A percentile compares a stretch with the other conserved stretches of the same genome.
phyloP scores from a whole-genome alignment of 2,888 invertebrate genomes.

The Acheta domesticus region DNA sequence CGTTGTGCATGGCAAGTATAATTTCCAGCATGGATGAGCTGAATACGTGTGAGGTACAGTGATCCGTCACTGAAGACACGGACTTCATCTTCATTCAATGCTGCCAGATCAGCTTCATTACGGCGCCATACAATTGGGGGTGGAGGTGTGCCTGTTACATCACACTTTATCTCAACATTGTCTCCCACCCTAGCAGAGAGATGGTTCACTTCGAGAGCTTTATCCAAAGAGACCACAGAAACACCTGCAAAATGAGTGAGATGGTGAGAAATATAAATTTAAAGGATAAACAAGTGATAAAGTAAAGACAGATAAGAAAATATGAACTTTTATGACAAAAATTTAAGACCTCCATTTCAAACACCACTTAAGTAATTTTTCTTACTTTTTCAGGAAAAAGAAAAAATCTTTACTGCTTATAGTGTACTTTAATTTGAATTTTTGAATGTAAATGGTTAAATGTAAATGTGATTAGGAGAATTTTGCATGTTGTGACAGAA shows the following conservation, averaged over 20 bases:
- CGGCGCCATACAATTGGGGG: slow-evolving; percentile 70
- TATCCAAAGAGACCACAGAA: slow-evolving; percentile 67
- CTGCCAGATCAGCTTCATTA: slow-evolving; percentile 61
- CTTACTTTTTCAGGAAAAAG: too few species aligned
- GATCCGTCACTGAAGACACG: slow-evolving; percentile 72
- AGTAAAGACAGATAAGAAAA: too few species aligned
- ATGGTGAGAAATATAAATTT: not conserved
- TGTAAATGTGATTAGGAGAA: too few species aligned
- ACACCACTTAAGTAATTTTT: too few species aligned
- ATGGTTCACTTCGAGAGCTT: slow-evolving; percentile 66
- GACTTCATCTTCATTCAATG: slow-evolving; percentile 58
- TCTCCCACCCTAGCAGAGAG: slow-evolving; percentile 69
- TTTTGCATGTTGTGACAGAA: too few species aligned
- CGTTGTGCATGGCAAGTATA: slow-evolving; percentile 71
- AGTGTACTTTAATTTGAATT: too few species aligned
- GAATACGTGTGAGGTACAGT: slow-evolving; percentile 67
- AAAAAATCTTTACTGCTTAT: too few species aligned
- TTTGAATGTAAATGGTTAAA: too few species aligned
- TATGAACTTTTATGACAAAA: too few species aligned
- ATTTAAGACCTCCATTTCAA: too few species aligned
- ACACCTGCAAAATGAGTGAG: slow-evolving; percentile 53
- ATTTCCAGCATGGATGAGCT: slow-evolving; percentile 71
- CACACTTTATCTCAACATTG: slow-evolving; percentile 74
- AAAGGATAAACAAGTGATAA: too few species aligned
- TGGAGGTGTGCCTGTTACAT: slow-evolving; percentile 66